Base-by-base conservation (phyloP, 2,797 vertebrate species). In the Diplodus puntazzo region DNA sequence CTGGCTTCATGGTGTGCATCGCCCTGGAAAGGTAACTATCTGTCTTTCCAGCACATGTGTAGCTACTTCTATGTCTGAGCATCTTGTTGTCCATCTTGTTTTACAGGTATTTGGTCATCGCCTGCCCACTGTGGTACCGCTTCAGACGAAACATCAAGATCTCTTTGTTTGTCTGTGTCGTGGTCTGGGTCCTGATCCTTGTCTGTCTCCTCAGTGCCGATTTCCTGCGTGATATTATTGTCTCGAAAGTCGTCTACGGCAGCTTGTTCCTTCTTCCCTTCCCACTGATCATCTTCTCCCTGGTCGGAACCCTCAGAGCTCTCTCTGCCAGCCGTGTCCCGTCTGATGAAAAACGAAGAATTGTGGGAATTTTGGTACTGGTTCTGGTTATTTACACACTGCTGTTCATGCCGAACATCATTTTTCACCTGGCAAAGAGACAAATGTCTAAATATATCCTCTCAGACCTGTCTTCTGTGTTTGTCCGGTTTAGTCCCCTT, bases 51-150 rank as follows among this genome's bases (percentile, higher is more conserved):
- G 17, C 30, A 12, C 16, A 3, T 45, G 43, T 45, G 43, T 13
- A 45, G 43, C 43, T 45, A 45, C 13, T 14, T 45, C 13, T 4
- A 0, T 8, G 27, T 54, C 13, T 45, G 48, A 20, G 8, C n/a
- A 3, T 42, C 34, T 30, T 49, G 8, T 18, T 58, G 20, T 70
- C 1, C 10, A 5, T 73, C 11, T 72, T 76, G 13, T 34, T 2
- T 65, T 69, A 2, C 1, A 86, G 84, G 60, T 86, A 86, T 66
- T 53, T 86, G 63, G 10, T 78, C 2, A 6, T 80, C 2, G 27
- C 62, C 21, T 25, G 3, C 13, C 80, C 84, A 1, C 5, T 82
- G 62, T 86, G 75, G 81, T 81, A 81, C 64, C 57, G 13, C 76
- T 0, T 53, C 0, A 73, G 3, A 23, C 16, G 46, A 67, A 62